Base-by-base conservation (phyloP, 2,113 vertebrate genomes). In the Columbina picui region DNA sequence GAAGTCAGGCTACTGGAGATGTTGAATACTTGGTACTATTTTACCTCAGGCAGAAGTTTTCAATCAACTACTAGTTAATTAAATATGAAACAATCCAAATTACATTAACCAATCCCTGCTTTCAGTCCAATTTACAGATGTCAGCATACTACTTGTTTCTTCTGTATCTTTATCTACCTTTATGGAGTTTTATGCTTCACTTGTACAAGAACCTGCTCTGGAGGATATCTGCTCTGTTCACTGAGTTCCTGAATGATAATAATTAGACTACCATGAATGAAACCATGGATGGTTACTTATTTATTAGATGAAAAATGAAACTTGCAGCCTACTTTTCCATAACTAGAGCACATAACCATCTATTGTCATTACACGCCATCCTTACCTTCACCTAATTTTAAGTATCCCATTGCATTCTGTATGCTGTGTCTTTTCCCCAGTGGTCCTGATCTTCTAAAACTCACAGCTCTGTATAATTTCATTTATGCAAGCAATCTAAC, bases 41-140 rank as follows among this genome's bases (percentile, higher is more conserved):
- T 79, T 76, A 89, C 64, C 59, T 90, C 38, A 84, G 85, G 79
- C 78, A 92, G 34, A 88, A 49, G 94, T 91, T 86, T 93, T 94
- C 90, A 83, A 83, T 93, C 75, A 93, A 14, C 32, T 74, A 12
- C 74, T 91, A 61, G 55, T 74, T 94, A 92, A 94, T 94, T 93
- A 96, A 95, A 84, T 90, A 93, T 80, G 29, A 95, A 96, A 80
- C 34, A 90, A 90, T 63, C 38, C 41, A 96, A 80, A 93, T 95
- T 88, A 45, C 11, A 67, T 90, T 84, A 88, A 56, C 50, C 67
- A 90, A 77, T 77, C 59, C 34, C 50, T 67, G 32, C 59, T 84
- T 94, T 93, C 75, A 74, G 14, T 80, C 50, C 30, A 39, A 6
- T 79, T 93, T 83, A 76, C 55, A 83, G 29, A 68, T 55, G 79